Conservation (phyloP, 2,113 vertebrate genomes). For the Pseudolaguvia tuberculata region DNA sequence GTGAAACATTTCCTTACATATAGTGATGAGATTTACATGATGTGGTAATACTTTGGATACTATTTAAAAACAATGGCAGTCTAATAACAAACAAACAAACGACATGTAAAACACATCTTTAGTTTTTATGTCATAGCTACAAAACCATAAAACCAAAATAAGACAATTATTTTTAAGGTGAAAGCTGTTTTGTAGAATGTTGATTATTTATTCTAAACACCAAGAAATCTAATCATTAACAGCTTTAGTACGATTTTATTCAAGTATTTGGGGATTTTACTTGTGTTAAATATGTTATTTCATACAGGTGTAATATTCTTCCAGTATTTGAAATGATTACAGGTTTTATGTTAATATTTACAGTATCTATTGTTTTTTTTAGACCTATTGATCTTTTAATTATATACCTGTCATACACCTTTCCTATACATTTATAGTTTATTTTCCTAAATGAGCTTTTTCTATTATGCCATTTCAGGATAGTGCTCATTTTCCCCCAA, state of each 20-base stretch:
- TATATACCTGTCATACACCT: neutral
- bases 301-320: neutral
- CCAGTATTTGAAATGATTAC: neutral
- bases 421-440: neutral
- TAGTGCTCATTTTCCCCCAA: neutral
- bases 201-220: neutral
- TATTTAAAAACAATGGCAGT: neutral
- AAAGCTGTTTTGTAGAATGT: neutral
- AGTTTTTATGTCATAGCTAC: too few species aligned
- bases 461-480: too few species aligned
- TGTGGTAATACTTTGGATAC: neutral
- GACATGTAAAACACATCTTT: too few species aligned
- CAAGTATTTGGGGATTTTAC: neutral
- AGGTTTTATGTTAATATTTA: neutral
- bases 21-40: neutral
- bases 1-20: neutral
- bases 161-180: too few species aligned
- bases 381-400: too few species aligned
- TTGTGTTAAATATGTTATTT: neutral
- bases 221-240: neutral
- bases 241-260: neutral
- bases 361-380: too few species aligned
- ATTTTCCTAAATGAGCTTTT: neutral
- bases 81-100: too few species aligned
- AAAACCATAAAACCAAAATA: too few species aligned